phyloP scores from a whole-genome alignment of 2,113 vertebrate species.

The Raja brachyura region DNA sequence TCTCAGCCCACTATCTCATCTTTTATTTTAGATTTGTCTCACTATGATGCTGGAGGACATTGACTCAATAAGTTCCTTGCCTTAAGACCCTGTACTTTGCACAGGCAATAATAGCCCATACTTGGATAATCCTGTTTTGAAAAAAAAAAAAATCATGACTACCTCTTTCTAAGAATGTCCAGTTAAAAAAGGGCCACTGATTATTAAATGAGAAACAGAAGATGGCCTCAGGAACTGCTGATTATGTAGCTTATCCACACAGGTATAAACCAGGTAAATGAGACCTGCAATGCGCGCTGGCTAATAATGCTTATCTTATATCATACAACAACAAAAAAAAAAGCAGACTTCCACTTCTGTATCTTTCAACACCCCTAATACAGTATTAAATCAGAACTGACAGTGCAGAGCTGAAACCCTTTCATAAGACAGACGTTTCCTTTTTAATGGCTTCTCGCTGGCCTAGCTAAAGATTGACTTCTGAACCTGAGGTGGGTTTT shows the following conservation, averaged over 20 bases:
- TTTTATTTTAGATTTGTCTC: neutral
- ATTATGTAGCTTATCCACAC: neutral
- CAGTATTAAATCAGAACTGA: constrained; percentile 67
- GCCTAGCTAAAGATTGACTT: constrained; percentile 43
- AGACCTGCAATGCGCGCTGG: neutral
- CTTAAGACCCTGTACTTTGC: neutral
- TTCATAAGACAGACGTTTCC: constrained; percentile 61
- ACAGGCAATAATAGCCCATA: neutral
- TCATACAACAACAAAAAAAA: neutral
- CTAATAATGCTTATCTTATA: constrained; percentile 32
- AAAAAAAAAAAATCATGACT: neutral
- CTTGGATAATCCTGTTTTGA: neutral
- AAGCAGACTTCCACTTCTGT: constrained; percentile 21
- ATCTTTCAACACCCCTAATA: constrained; percentile 38
- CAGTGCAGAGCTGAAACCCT: constrained; percentile 63
- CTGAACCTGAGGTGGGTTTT: constrained; percentile 63
- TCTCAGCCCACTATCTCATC: neutral
- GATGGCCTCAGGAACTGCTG: neutral
- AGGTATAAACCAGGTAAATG: constrained; percentile 3
- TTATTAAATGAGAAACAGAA: constrained; percentile 5
- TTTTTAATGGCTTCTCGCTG: constrained; percentile 74
- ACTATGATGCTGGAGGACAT: neutral
- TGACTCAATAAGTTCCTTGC: neutral
- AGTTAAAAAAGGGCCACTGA: neutral
- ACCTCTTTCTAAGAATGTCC: neutral